A percentile compares a stretch with the other conserved stretches of the same genome.
Evolutionary conservation across 2,797 vertebrate species (phyloP).

Genomic region (Oreonectes daqikongensis): DNA sequence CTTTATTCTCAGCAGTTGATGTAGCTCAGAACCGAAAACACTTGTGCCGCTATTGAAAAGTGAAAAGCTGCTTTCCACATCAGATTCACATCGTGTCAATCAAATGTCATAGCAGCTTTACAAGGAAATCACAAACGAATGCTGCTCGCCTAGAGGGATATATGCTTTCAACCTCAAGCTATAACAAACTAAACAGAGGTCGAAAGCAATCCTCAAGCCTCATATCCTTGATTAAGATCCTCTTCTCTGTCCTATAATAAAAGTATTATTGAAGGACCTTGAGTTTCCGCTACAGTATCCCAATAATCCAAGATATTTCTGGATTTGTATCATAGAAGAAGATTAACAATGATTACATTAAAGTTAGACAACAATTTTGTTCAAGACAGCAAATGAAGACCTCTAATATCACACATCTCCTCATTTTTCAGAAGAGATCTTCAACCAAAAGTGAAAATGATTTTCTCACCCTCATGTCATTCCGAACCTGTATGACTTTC

Average conservation of each 20-base stretch:
- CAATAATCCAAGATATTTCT: too few relatives aligned
- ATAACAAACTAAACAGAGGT: neutral
- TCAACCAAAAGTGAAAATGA: too few relatives aligned
- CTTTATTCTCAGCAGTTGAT: neutral
- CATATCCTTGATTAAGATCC: neutral
- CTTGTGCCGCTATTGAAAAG: neutral
- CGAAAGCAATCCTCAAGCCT: neutral
- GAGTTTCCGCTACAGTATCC: neutral
- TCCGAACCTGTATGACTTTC: too few relatives aligned
- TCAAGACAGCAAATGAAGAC: too few relatives aligned
- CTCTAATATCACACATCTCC: too few relatives aligned
- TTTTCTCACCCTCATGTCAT: too few relatives aligned
- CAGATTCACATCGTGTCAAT: neutral
- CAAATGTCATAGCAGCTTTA: neutral
- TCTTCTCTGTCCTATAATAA: neutral
- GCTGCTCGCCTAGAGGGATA: neutral
- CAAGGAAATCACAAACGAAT: slow-evolving; percentile 14
- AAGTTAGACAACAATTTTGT: too few relatives aligned
- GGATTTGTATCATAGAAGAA: neutral
- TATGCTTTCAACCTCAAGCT: neutral
- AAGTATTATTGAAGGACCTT: neutral
- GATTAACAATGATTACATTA: too few relatives aligned
- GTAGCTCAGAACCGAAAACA: neutral
- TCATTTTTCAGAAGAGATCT: too few relatives aligned
- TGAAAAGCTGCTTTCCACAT: neutral